Conservation (phyloP, 2,113 vertebrate genomes). For the Phycodurus eques region DNA sequence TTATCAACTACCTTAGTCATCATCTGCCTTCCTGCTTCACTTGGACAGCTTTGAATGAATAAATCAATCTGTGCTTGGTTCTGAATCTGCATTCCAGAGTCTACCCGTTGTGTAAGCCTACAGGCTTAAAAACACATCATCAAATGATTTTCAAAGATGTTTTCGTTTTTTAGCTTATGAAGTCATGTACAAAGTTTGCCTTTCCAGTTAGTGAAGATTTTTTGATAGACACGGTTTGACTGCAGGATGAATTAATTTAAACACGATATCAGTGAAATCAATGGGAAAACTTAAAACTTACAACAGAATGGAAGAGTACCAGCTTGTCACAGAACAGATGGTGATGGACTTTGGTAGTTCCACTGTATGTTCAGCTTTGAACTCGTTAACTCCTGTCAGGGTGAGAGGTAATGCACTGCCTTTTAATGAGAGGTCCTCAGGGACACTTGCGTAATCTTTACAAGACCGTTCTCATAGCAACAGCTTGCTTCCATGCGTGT, state of each 20-base stretch:
- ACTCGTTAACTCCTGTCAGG: conserved; percentile 57
- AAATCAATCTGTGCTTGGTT: neutral
- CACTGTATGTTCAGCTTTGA: conserved; percentile 14
- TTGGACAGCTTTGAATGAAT: neutral
- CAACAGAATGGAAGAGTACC: neutral
- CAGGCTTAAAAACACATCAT: neutral
- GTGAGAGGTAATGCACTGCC: conserved; percentile 39
- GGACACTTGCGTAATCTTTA: conserved; percentile 60
- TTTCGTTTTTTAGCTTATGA: neutral
- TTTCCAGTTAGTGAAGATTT: neutral
- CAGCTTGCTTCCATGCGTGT: conserved; percentile 17
- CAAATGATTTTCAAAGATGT: neutral
- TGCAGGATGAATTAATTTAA: neutral
- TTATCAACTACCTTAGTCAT: neutral
- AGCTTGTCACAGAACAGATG: neutral
- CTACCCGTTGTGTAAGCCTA: neutral
- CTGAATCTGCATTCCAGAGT: neutral
- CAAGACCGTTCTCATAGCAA: conserved; percentile 24
- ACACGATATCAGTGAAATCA: neutral
- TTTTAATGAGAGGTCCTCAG: conserved; percentile 48
- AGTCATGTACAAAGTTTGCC: neutral
- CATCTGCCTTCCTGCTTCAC: neutral
- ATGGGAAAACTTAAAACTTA: neutral
- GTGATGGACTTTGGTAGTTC: neutral
- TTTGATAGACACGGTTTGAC: neutral